These are phyloP conservation scores for Conger conger DNA, from an alignment of 2,113 vertebrate genomes.

Conservation along the genomic window DNA sequence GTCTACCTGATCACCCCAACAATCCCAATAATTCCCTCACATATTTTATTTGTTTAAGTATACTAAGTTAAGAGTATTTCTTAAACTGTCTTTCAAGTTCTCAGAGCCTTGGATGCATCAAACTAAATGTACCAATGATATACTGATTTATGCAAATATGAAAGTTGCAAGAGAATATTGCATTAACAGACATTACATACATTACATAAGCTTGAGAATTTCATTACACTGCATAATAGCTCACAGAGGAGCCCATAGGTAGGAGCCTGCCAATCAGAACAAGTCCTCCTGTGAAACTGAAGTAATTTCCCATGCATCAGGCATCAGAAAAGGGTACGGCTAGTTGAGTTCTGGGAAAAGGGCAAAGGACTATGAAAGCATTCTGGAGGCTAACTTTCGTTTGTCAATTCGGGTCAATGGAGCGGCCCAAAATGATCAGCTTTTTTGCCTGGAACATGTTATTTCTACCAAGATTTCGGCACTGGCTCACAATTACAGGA, in stretches of 20 bases:
- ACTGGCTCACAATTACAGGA: conserved; percentile 37
- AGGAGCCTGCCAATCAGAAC: conserved; percentile 4
- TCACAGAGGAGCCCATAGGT: not conserved
- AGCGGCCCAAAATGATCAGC: not conserved
- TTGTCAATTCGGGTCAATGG: not conserved
- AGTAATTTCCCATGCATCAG: not conserved
- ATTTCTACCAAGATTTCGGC: conserved; percentile 21
- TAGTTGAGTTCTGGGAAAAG: not conserved
- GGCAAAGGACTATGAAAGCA: not conserved
- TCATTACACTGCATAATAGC: not conserved
- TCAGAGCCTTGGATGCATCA: not conserved
- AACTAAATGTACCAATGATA: not conserved
- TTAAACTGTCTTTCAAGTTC: not conserved
- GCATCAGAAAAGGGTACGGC: not conserved
- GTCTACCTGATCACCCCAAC: not conserved
- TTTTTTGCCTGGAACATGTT: not conserved
- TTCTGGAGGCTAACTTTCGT: not conserved
- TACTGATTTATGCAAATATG: not conserved
- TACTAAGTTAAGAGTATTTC: not conserved
- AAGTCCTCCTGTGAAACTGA: not conserved
- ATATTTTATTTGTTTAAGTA: too few species aligned
- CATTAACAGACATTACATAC: not conserved
- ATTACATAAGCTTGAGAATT: not conserved
- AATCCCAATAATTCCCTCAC: not conserved
- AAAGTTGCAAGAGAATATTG: not conserved